A percentile compares a stretch with the other conserved stretches of the same genome.
These are phyloP conservation scores for Apoderus coryli DNA, from an alignment of 2,888 invertebrate genomes.

Conservation along the genomic window DNA sequence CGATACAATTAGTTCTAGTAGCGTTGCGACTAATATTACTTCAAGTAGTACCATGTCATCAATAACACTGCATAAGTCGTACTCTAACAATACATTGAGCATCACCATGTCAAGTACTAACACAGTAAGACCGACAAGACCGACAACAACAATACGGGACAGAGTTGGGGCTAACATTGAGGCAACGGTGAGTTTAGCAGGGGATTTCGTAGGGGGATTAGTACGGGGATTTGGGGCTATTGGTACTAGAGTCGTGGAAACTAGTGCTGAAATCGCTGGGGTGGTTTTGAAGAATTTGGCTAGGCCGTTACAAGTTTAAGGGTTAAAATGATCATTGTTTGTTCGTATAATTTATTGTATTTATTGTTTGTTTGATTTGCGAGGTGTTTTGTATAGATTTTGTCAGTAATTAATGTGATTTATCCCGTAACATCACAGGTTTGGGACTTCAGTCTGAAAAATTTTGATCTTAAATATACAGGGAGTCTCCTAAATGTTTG, in stretches of 20 bases:
- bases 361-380: no score
- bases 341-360: no score
- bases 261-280: conserved; percentile 28
- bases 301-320: conserved; percentile 16
- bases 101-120: conserved; percentile 12
- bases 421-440: no score
- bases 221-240: conserved; percentile 22
- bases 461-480: no score
- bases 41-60: conserved; percentile 6
- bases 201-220: conserved; percentile 20
- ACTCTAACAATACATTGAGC: no score
- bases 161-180: conserved; percentile 21
- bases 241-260: conserved; percentile 25
- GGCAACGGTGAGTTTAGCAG: conserved; percentile 26
- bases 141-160: conserved; percentile 13
- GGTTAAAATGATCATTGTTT: no score
- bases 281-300: conserved; percentile 23
- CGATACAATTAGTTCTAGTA: conserved; percentile 5
- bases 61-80: no score
- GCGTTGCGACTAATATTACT: conserved; percentile 13
- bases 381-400: no score
- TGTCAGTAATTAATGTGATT: no score
- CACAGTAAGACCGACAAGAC: conserved; percentile 17
- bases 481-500: no score
- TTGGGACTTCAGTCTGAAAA: no score